phyloP scores from a whole-genome alignment of 2,113 vertebrate species.

The Pandion haliaetus region DNA sequence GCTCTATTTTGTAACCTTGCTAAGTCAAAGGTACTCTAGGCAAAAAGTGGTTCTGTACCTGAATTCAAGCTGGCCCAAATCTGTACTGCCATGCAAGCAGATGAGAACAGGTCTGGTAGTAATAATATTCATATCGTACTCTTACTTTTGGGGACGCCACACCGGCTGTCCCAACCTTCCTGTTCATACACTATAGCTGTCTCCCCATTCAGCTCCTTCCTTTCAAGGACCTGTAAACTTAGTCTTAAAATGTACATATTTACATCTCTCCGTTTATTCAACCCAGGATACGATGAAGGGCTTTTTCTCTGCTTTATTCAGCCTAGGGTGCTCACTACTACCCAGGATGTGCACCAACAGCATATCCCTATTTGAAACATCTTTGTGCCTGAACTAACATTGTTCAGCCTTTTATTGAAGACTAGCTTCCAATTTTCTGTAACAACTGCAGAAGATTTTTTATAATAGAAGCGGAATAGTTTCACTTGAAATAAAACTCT shows the following conservation, averaged over 20 bases:
- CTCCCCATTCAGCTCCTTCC: background rate
- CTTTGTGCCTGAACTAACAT: background rate
- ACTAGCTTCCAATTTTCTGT: background rate
- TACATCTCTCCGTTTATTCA: background rate
- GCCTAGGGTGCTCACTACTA: background rate
- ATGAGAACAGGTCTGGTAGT: background rate
- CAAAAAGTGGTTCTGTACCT: background rate
- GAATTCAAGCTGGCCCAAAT: background rate
- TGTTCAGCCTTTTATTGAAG: background rate
- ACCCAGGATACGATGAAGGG: background rate
- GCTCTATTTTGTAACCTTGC: background rate
- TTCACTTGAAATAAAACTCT: background rate
- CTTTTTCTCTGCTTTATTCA: background rate
- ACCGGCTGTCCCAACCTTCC: background rate
- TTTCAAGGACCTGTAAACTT: background rate
- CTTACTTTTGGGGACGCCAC: background rate
- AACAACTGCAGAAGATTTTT: background rate
- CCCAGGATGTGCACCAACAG: background rate
- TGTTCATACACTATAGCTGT: rapidly evolving
- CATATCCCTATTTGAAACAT: background rate
- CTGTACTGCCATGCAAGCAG: background rate
- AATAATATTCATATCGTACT: background rate
- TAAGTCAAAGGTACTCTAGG: background rate
- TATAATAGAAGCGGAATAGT: background rate
- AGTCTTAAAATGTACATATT: background rate